A percentile compares a stretch with the other conserved stretches of the same genome.
Evolutionary conservation across 2,888 invertebrate genomes (phyloP).

Genomic region (Cheilosia grossa): DNA sequence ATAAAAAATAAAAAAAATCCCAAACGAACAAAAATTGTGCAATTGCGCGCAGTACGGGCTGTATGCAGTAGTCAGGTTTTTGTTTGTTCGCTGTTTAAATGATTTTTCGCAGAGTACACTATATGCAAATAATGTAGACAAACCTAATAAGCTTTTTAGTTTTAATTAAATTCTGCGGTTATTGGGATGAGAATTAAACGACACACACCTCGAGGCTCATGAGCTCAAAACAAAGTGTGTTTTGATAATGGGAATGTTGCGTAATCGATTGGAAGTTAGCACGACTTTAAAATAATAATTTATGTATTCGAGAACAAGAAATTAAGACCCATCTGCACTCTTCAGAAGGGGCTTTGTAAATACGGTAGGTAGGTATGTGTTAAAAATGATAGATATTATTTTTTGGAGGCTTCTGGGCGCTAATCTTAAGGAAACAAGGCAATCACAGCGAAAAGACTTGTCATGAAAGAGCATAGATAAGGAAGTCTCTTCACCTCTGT

Average conservation of each 20-base stretch:
- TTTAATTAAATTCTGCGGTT: constrained; percentile 37
- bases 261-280: background rate
- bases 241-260: background rate
- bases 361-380: background rate
- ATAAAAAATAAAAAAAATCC: constrained; percentile 18
- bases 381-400: background rate
- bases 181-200: background rate
- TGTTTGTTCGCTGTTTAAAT: background rate
- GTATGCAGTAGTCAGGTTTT: constrained; percentile 56
- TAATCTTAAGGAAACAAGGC: background rate
- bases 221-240: background rate
- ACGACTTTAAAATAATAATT: no score
- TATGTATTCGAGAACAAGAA: no score
- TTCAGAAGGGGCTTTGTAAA: no score
- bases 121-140: constrained; percentile 21
- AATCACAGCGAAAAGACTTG: background rate
- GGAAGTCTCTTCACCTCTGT: background rate
- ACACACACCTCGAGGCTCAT: background rate
- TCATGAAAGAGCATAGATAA: background rate
- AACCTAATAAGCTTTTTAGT: background rate
- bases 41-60: constrained; percentile 44
- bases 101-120: constrained; percentile 27
- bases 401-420: background rate
- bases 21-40: constrained; percentile 52
- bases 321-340: no score